Base-by-base conservation (phyloP, 2,888 invertebrate species). In the Lycophotia porphyrea region DNA sequence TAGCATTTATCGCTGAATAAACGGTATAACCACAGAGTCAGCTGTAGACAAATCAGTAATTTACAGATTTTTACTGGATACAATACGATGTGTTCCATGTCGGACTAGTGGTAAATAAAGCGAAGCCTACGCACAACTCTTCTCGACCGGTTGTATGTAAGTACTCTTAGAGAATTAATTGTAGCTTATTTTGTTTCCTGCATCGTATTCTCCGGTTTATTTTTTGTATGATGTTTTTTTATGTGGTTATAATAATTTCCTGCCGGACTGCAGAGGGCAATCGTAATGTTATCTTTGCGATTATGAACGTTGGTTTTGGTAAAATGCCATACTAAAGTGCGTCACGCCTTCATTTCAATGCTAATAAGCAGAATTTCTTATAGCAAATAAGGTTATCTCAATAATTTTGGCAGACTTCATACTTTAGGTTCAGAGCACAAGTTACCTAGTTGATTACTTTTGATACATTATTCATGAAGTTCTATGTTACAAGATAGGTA, bases 81-180 rank as follows among this genome's bases (percentile, higher is more conserved):
- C 87, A 90, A 90, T 90, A 90, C 88, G 87, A 89, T 91, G 93
- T 91, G 92, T 89, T 90, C 88, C 89, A 91, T 91, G 91, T 91
- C 91, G 92, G 88, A 90, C 89, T 90, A 89, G 91, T 93, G 89
- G 84, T 91, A 92, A 91, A 90, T 92, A 91, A 89, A 90, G 84
- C 87, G 80, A 87, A 88, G 80, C 81, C 81, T 86, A 84, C 78
- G 81, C 81, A 76, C 71, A 74, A 65, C 81, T 82, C 78, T 71
- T 67, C 74, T 80, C 36, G 67, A 70, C 76, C 68, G 52, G 76
- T 81, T 81, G 39, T 74, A 71, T 75, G 88, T 88, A 82, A 88
- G 88, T 88, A 84, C 80, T 75, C 58, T 2, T 71, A 69, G 18
- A 64, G 36, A 64, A 80, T 72, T 76, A 13, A 73, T 55, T 73